phyloP scores from a whole-genome alignment of 2,888 invertebrate species.

The Antheraea assamensis region DNA sequence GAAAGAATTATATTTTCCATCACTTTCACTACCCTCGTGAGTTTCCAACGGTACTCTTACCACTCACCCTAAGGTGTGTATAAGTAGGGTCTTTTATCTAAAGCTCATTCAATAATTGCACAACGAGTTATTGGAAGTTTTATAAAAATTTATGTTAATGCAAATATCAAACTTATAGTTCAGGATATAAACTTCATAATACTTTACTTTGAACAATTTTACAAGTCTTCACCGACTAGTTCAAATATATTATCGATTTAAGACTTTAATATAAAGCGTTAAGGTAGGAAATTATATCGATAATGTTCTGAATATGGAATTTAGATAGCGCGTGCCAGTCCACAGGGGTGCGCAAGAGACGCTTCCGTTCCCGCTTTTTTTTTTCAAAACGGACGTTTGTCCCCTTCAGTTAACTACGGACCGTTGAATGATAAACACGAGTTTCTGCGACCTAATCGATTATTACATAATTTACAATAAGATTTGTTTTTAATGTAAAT shows the following conservation, averaged over 20 bases:
- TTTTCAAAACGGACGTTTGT: slow-evolving; percentile 46
- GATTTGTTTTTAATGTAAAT: background rate
- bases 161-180: slow-evolving; percentile 21
- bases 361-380: slow-evolving; percentile 64
- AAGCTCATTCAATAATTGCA: slow-evolving; percentile 63
- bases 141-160: slow-evolving; percentile 21
- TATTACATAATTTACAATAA: background rate
- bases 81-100: slow-evolving; percentile 33
- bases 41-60: slow-evolving; percentile 30
- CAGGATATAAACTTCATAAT: background rate
- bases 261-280: rapidly evolving
- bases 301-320: slow-evolving; percentile 24
- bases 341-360: slow-evolving; percentile 74
- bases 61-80: slow-evolving; percentile 31
- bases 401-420: slow-evolving; percentile 66
- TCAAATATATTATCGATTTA: background rate
- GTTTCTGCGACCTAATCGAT: slow-evolving; percentile 12
- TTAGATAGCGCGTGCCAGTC: slow-evolving; percentile 65
- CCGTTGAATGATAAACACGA: slow-evolving; percentile 52
- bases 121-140: slow-evolving; percentile 35
- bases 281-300: slow-evolving; percentile 18
- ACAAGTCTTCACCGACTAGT: background rate
- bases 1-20: background rate
- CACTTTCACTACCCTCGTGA: background rate
- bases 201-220: background rate